Evolutionary conservation across 2,113 vertebrate genomes (phyloP).

Genomic region (Gymnogyps californianus): DNA sequence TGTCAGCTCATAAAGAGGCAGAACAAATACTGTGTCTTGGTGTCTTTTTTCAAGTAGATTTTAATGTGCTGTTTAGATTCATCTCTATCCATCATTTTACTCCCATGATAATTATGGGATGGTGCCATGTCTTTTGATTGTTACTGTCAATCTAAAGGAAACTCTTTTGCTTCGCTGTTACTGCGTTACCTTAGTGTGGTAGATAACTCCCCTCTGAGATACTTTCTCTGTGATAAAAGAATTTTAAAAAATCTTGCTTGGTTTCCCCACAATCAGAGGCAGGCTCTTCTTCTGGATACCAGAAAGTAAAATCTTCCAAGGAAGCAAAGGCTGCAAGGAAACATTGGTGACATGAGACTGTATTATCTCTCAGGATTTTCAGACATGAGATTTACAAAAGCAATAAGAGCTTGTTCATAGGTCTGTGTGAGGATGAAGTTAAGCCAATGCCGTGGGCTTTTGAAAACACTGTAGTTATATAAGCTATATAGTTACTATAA

Average conservation of each 20-base stretch:
- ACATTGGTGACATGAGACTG: neutral
- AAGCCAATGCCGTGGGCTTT: neutral
- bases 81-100: neutral
- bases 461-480: neutral
- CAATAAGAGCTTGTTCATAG: neutral
- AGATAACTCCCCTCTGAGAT: neutral
- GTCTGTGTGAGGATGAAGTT: neutral
- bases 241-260: neutral
- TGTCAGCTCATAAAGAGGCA: constrained; percentile 58
- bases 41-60: neutral
- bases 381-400: neutral
- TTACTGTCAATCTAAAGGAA: neutral
- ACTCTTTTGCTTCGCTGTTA: neutral
- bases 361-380: neutral
- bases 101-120: neutral
- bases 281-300: neutral
- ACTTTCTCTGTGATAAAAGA: neutral
- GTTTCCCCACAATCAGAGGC: neutral
- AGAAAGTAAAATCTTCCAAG: neutral
- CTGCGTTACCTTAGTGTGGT: neutral
- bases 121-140: neutral
- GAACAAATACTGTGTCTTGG: constrained; percentile 39
- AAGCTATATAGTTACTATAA: neutral
- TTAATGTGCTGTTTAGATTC: neutral
- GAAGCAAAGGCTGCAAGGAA: neutral